Evolutionary conservation across 1,140 invertebrate genomes (phyloP), one percentile per base, ranked within the genome.

Genomic region (Parapsyche elsis): DNA sequence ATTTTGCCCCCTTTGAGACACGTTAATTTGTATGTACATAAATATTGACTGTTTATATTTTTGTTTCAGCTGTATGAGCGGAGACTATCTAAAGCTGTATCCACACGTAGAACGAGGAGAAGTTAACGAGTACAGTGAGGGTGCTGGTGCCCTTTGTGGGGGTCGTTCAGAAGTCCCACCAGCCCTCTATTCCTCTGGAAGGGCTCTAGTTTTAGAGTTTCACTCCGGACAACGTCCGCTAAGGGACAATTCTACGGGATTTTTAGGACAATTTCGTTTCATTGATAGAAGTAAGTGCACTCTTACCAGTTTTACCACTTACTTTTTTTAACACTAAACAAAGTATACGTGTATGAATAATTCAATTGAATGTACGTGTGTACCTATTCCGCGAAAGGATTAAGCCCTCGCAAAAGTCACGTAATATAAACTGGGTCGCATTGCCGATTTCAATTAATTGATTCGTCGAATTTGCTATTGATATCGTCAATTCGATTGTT

Each of bases 41-140:
- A 7, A 21, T 26, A 26, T 5, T 16, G 5, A 23, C 21, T 53
- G 2, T 38, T 38, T 4, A 38, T 38, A 38, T 84, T 83, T 85
- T 85, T 85, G 84, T 92, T 92, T 77, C 91, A 96, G 95, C 81
- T 96, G 95, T 86, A 87, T 91, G 64, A 89, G 90, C 53, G 92
- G 92, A 0, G 95, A 96, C 87, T 96, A 93, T 86, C 86, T 97
- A 75, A 94, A 95, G 88, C 90, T 96, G 71, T 97, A 94, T 88
- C 89, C 94, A 70, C 94, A 92, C 89, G 89, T 92, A 86, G 92
- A 93, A 76, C 87, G 90, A 79, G 90, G 91, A 4, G 91, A 91
- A 57, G 92, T 97, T 83, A 95, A 94, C 84, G 95, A 97, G 86
- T 91, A 94, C 76, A 95, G 94, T 24, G 91, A 91, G 12, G 94